Conservation (phyloP, 2,797 vertebrate species). For the Otus scops region DNA sequence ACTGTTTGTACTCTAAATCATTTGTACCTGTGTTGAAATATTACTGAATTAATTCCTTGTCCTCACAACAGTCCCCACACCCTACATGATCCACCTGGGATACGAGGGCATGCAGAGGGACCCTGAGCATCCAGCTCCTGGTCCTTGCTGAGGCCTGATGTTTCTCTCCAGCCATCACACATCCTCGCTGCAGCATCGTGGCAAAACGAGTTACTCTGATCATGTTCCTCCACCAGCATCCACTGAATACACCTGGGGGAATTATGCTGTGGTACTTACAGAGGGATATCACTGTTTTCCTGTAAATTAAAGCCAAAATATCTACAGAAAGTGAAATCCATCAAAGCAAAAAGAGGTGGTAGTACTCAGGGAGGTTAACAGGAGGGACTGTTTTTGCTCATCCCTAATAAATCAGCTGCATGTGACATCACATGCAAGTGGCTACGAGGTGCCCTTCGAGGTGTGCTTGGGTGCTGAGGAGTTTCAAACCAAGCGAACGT, state of each 20-base stretch:
- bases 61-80: not conserved
- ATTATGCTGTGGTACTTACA: not conserved
- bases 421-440: not conserved
- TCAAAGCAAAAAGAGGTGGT: not conserved
- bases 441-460: not conserved
- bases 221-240: not conserved
- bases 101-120: not conserved
- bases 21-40: constrained; percentile 24
- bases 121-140: not conserved
- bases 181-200: accelerated
- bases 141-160: not conserved
- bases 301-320: not conserved
- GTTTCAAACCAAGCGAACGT: accelerated
- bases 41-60: not conserved
- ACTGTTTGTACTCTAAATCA: not conserved
- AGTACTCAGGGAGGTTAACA: not conserved
- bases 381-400: not conserved
- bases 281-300: not conserved
- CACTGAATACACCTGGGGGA: not conserved
- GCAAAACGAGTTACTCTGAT: not conserved
- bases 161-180: not conserved
- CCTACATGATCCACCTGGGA: not conserved
- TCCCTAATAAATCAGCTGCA: not conserved
- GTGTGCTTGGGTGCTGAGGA: not conserved
- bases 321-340: not conserved